Evolutionary conservation across 1,140 invertebrate species (phyloP).

Genomic region (Sogatella furcifera): DNA sequence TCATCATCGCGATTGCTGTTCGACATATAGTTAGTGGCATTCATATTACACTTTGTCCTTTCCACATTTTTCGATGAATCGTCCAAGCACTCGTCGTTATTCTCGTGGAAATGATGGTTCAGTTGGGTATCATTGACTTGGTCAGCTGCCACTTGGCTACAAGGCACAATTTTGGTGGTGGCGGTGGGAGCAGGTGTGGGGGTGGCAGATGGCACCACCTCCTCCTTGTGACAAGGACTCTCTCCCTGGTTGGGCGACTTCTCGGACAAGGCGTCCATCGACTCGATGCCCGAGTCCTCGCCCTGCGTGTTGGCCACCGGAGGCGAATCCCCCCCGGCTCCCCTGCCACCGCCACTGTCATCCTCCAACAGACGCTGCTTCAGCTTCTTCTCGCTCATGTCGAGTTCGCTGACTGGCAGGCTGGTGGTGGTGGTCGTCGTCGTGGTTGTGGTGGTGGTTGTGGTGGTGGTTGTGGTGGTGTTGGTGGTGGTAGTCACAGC

Average conservation of each 20-base stretch:
- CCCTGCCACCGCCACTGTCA: constrained; percentile 2
- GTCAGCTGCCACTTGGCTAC: constrained; percentile 1
- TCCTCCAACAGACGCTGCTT: constrained; percentile 47
- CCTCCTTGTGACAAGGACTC: constrained; percentile 36
- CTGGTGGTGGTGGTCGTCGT: too few species aligned
- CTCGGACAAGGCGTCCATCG: constrained; percentile 84
- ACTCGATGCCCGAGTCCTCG: constrained; percentile 86
- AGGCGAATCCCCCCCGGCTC: not conserved
- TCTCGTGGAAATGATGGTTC: too few species aligned
- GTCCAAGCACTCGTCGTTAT: too few species aligned
- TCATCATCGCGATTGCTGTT: too few species aligned
- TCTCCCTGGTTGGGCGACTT: constrained; percentile 80
- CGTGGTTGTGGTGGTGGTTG: not conserved
- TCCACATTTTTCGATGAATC: too few species aligned
- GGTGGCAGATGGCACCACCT: not conserved
- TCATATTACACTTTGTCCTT: too few species aligned
- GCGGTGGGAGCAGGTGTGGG: not conserved
- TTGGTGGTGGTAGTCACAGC: constrained; percentile 16
- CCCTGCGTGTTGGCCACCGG: constrained; percentile 37
- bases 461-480: constrained; percentile 6
- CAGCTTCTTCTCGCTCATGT: constrained; percentile 46
- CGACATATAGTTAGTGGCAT: too few species aligned
- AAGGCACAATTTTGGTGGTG: not conserved
- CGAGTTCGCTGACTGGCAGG: constrained; percentile 32
- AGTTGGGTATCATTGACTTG: constrained; percentile 4